These are phyloP conservation scores for Eupithecia centaureata DNA, from an alignment of 2,888 invertebrate genomes.

Conservation along the genomic window DNA sequence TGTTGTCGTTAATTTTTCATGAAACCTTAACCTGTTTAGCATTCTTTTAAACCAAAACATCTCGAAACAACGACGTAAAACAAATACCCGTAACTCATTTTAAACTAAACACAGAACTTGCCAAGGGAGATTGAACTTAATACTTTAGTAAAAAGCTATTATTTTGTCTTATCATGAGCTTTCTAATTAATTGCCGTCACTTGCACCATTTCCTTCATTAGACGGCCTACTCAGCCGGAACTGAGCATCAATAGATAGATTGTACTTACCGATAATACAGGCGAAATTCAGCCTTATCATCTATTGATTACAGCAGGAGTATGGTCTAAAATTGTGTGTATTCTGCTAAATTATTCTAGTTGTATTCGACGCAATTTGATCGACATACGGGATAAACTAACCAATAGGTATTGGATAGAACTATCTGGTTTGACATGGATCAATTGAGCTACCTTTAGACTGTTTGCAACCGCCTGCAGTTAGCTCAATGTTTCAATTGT, in stretches of 20 bases:
- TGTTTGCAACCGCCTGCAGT: too few relatives aligned
- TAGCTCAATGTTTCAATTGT: too few relatives aligned
- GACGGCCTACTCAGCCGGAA: slow-evolving; percentile 33
- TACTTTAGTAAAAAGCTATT: not conserved
- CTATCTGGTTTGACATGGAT: too few relatives aligned
- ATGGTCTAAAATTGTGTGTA: not conserved
- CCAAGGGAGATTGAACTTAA: not conserved
- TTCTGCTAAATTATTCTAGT: not conserved
- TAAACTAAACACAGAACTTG: not conserved
- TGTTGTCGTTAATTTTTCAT: not conserved
- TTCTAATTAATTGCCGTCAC: slow-evolving; percentile 32
- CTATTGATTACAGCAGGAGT: not conserved
- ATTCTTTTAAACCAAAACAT: slow-evolving; percentile 22
- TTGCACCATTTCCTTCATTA: slow-evolving; percentile 36
- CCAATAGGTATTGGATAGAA: not conserved
- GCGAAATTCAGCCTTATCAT: not conserved
- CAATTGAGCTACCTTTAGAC: too few relatives aligned
- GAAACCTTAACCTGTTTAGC: slow-evolving; percentile 3
- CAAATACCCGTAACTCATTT: not conserved
- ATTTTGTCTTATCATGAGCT: slow-evolving; percentile 20
- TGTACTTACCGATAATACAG: slow-evolving; percentile 18
- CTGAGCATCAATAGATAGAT: slow-evolving; percentile 29
- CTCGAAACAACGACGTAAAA: slow-evolving; percentile 6
- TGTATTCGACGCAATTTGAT: not conserved
- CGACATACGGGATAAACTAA: not conserved